Conservation (phyloP, 1,140 invertebrate species). For the Drosophila trapezifrons region DNA sequence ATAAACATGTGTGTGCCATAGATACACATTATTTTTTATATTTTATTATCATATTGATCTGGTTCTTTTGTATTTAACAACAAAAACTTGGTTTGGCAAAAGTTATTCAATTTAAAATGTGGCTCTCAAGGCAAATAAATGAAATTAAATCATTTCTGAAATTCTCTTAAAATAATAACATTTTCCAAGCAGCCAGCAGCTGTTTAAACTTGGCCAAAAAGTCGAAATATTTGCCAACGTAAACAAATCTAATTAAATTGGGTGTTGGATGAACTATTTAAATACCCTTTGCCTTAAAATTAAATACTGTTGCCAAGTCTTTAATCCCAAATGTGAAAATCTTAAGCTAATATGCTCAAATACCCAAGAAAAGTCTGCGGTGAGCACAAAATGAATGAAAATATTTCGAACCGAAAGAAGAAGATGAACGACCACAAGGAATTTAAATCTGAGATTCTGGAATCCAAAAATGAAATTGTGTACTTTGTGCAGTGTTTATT, state of each 20-base stretch:
- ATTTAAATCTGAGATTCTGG: constrained; percentile 4
- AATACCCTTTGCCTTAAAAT: not conserved
- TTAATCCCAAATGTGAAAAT: not conserved
- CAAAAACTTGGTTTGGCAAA: not conserved
- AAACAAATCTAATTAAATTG: not conserved
- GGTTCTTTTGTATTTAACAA: not conserved
- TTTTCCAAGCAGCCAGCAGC: not conserved
- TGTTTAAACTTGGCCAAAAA: constrained; percentile 11
- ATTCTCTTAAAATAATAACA: not conserved
- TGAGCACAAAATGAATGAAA: not conserved
- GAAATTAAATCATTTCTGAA: not conserved
- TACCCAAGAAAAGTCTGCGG: no score
- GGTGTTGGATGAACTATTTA: not conserved
- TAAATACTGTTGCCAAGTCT: not conserved
- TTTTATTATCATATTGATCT: constrained; percentile 3
- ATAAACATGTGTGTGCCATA: not conserved
- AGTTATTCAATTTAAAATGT: not conserved
- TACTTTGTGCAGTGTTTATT: constrained; percentile 15
- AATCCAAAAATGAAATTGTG: constrained; percentile 6
- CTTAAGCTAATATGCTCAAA: not conserved
- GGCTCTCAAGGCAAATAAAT: not conserved
- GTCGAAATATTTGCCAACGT: not conserved
- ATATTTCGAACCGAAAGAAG: not conserved
- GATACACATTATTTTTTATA: not conserved
- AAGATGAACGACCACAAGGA: constrained; percentile 1